Evolutionary conservation across 2,797 vertebrate genomes (phyloP).

Genomic region (Alca torda): DNA sequence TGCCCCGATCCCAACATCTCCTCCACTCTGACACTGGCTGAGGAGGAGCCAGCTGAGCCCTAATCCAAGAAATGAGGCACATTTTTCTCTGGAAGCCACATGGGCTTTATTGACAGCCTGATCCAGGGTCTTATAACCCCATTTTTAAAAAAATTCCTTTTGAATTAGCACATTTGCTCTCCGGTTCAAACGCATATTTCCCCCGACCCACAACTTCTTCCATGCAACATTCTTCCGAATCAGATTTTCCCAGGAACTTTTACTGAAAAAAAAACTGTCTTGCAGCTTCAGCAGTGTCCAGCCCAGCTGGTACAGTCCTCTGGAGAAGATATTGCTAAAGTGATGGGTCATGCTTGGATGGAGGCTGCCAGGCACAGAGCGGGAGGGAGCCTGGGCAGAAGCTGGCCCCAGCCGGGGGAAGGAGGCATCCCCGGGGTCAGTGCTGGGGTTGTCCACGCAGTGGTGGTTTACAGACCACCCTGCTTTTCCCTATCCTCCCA

Average conservation of each 20-base stretch:
- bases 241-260: neutral
- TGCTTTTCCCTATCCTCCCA: neutral
- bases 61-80: neutral
- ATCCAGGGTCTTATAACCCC: neutral
- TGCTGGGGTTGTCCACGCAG: fast-evolving
- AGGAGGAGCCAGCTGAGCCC: neutral
- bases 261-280: neutral
- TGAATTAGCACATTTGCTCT: neutral
- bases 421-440: neutral
- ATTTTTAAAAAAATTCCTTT: neutral
- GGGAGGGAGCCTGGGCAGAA: neutral
- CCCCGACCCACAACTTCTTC: neutral
- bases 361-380: neutral
- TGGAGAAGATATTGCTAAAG: neutral
- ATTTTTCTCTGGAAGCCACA: neutral
- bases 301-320: neutral
- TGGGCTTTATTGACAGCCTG: neutral
- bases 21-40: fast-evolving
- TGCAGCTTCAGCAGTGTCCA: neutral
- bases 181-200: neutral
- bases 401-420: neutral
- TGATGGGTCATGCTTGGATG: neutral
- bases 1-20: fast-evolving
- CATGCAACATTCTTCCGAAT: neutral
- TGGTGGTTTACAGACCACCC: neutral